phyloP scores from a whole-genome alignment of 2,888 invertebrate genomes.

The Oscheius onirici region DNA sequence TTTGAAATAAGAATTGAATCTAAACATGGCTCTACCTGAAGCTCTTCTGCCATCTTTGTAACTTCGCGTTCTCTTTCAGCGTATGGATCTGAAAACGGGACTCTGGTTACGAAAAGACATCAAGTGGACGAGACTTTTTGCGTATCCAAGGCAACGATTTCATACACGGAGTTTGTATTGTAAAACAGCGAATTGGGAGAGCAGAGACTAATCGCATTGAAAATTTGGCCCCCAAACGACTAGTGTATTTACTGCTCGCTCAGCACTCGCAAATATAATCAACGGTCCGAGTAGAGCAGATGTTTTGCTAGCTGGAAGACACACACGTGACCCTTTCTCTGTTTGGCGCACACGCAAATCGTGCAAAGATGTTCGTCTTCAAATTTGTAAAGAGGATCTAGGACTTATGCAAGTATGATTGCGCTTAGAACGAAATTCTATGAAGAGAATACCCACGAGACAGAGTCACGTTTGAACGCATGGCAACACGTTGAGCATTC shows the following conservation, averaged over 20 bases:
- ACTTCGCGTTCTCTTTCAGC: constrained; percentile 21
- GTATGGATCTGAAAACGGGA: constrained; percentile 20
- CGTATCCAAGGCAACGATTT: constrained; percentile 16
- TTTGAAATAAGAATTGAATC: background rate
- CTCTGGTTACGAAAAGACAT: background rate
- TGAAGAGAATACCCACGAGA: background rate
- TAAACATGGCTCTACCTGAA: constrained; percentile 14
- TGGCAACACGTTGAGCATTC: constrained; percentile 13
- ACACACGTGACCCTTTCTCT: constrained; percentile 6
- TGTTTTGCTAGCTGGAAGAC: constrained; percentile 22
- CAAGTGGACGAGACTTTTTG: background rate
- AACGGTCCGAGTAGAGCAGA: constrained; percentile 23
- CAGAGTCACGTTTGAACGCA: background rate
- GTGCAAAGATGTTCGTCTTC: too few species aligned
- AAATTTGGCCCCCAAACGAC: constrained; percentile 20
- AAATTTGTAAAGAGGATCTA: background rate
- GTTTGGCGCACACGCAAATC: background rate
- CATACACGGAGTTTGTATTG: background rate
- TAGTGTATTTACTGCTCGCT: constrained; percentile 13
- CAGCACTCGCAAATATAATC: constrained; percentile 29
- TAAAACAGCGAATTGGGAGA: background rate
- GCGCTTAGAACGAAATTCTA: background rate
- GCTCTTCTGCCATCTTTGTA: constrained; percentile 30
- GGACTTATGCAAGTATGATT: background rate
- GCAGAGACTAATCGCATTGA: background rate